These are phyloP conservation scores for Athalia rosae DNA, from an alignment of 2,888 invertebrate genomes.

Conservation along the genomic window DNA sequence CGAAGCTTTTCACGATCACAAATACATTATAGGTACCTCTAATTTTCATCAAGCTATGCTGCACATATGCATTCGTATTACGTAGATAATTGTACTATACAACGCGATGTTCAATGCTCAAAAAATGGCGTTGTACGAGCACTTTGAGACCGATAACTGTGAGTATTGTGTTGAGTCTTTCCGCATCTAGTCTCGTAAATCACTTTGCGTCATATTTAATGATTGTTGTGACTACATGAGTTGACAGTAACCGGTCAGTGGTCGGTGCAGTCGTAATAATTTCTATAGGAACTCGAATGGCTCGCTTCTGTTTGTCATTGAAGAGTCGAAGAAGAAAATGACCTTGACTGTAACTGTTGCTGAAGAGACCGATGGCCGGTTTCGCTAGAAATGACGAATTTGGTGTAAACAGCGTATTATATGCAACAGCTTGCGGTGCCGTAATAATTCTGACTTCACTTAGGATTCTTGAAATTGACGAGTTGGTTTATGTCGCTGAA, in stretches of 20 bases:
- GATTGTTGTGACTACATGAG: conserved; percentile 37
- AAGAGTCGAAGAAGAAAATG: conserved; percentile 13
- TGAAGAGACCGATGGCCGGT: not conserved
- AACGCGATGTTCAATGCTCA: not conserved
- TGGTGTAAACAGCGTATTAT: not conserved
- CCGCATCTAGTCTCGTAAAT: conserved; percentile 20
- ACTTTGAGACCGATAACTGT: too few relatives aligned
- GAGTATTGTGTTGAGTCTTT: not conserved
- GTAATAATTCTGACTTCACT: too few relatives aligned
- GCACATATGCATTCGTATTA: too few relatives aligned
- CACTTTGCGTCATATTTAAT: conserved; percentile 41
- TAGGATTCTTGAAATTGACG: too few relatives aligned
- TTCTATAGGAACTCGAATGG: not conserved
- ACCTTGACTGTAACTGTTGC: conserved; percentile 21
- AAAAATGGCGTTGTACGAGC: not conserved
- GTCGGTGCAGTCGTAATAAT: conserved; percentile 4
- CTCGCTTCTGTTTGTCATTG: conserved; percentile 22
- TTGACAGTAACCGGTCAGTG: conserved; percentile 21
- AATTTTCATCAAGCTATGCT: too few relatives aligned
- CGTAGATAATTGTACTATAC: not conserved
- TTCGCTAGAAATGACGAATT: not conserved
- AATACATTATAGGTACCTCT: too few relatives aligned
- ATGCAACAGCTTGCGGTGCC: not conserved
- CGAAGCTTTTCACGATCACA: too few relatives aligned
- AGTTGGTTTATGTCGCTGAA: too few relatives aligned